These are phyloP conservation scores for Amblyraja radiata DNA, from an alignment of 2,797 vertebrate genomes.

Conservation along the genomic window DNA sequence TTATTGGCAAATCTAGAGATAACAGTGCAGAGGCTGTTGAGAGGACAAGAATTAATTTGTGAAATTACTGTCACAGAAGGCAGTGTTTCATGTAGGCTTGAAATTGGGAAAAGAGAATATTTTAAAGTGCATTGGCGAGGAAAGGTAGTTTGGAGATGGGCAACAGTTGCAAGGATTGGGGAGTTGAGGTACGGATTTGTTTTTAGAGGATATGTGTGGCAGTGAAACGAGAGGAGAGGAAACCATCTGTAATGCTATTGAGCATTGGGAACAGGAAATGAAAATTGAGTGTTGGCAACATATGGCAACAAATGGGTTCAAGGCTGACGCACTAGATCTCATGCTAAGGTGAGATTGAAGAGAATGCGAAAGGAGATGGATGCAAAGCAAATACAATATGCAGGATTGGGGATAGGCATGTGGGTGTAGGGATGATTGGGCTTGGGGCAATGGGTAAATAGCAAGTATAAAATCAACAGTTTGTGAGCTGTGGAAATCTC, in stretches of 20 bases:
- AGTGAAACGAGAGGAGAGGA: not conserved
- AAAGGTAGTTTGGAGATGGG: no score
- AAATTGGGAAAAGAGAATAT: not conserved
- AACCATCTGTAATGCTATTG: not conserved
- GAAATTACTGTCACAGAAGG: not conserved
- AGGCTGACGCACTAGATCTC: not conserved
- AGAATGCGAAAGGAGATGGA: not conserved
- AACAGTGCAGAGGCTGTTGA: not conserved
- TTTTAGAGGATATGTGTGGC: not conserved
- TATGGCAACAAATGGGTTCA: not conserved
- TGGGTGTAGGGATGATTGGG: not conserved
- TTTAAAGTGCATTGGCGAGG: not conserved
- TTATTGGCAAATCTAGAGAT: not conserved
- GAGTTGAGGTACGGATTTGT: not conserved
- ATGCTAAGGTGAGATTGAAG: not conserved
- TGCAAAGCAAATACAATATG: not conserved
- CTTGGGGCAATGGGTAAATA: not conserved
- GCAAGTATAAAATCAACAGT: not conserved
- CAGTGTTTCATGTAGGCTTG: not conserved
- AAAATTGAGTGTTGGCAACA: not conserved
- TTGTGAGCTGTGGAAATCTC: not conserved
- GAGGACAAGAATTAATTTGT: not conserved
- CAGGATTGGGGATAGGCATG: not conserved
- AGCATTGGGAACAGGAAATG: not conserved
- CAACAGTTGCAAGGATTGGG: not conserved